A percentile compares a stretch with the other conserved stretches of the same genome.
Evolutionary conservation across 2,113 vertebrate genomes (phyloP).

Genomic region (Oncorhynchus keta): DNA sequence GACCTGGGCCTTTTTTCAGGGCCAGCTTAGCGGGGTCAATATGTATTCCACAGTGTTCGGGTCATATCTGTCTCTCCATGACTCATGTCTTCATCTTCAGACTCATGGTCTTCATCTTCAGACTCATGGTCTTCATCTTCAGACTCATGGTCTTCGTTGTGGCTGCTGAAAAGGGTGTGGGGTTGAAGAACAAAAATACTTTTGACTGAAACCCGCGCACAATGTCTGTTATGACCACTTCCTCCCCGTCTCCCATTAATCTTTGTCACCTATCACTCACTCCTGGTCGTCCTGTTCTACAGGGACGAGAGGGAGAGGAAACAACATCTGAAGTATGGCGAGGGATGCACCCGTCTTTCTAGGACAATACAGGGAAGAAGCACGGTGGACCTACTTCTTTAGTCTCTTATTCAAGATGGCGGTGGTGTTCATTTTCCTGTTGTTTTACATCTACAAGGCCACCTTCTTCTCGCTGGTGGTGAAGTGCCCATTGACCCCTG

Average conservation of each 20-base stretch:
- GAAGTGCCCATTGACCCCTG: constrained; percentile 78
- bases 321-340: constrained; percentile 57
- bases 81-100: too few relatives aligned
- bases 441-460: constrained; percentile 79
- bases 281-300: constrained; percentile 88
- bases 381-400: constrained; percentile 89
- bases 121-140: constrained; percentile 91
- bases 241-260: constrained; percentile 88
- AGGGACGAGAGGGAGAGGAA: constrained; percentile 77
- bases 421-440: constrained; percentile 84
- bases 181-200: constrained; percentile 86
- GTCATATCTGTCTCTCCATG: constrained; percentile 87
- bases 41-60: constrained; percentile 89
- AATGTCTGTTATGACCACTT: constrained; percentile 88
- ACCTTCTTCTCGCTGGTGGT: constrained; percentile 81
- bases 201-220: constrained; percentile 83
- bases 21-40: constrained; percentile 83
- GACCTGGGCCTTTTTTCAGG: constrained; percentile 85
- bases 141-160: constrained; percentile 87
- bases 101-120: too few relatives aligned
- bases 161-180: constrained; percentile 84
- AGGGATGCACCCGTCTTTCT: constrained; percentile 49
- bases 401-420: constrained; percentile 83
- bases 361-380: constrained; percentile 81
- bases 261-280: constrained; percentile 88